phyloP scores from a whole-genome alignment of 2,888 invertebrate species.

The Himalopsyche tibetana region DNA sequence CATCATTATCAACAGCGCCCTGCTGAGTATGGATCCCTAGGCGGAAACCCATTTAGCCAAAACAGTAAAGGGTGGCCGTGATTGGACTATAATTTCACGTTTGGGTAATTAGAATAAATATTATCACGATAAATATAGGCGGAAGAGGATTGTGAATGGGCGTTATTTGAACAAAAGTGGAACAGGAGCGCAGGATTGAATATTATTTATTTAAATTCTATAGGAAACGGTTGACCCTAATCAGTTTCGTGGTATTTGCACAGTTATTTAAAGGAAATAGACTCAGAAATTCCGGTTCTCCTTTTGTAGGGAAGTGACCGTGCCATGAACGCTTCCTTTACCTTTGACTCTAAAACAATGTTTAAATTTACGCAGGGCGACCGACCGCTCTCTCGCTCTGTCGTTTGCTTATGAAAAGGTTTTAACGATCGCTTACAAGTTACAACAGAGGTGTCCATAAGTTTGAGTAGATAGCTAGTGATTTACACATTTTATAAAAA shows the following conservation, averaged over 20 bases:
- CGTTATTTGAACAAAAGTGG: constrained; percentile 47
- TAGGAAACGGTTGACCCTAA: constrained; percentile 56
- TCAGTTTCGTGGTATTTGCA: constrained; percentile 58
- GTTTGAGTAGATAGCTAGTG: background rate
- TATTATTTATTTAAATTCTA: constrained; percentile 49
- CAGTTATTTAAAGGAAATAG: constrained; percentile 63
- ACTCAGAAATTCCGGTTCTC: constrained; percentile 62
- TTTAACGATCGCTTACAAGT: constrained; percentile 31
- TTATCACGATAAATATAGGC: constrained; percentile 17
- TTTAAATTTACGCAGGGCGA: constrained; percentile 61
- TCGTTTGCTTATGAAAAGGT: constrained; percentile 59
- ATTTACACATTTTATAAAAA: constrained; percentile 9
- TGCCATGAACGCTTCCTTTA: constrained; percentile 63
- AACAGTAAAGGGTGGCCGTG: no score
- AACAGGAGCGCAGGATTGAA: constrained; percentile 48
- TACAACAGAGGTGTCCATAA: background rate
- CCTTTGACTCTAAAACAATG: constrained; percentile 65
- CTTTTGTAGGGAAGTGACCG: constrained; percentile 57
- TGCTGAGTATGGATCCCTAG: no score
- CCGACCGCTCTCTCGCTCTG: constrained; percentile 59
- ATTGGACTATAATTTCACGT: constrained; percentile 42
- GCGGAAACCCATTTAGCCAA: no score
- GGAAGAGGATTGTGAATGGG: constrained; percentile 47
- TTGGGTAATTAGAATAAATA: constrained; percentile 45
- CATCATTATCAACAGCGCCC: no score